Conservation (phyloP, 64 coral and sea anemone genomes). For the Anthopleura sola region DNA sequence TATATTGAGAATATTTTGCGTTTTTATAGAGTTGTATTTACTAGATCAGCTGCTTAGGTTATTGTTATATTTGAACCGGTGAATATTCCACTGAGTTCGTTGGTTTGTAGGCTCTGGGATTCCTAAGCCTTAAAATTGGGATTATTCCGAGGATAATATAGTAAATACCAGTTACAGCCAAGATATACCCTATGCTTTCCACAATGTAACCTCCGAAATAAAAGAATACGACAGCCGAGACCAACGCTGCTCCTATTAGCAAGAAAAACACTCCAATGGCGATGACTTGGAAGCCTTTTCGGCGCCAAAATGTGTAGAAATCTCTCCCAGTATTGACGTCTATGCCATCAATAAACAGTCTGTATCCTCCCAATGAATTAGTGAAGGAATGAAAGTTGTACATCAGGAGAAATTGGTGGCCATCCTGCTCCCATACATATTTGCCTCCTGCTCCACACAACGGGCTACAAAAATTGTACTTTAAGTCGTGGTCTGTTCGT, state of each 20-base stretch:
- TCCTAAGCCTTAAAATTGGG: neutral
- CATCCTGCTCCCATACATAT: slow-evolving; percentile 86
- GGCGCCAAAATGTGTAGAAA: slow-evolving; percentile 78
- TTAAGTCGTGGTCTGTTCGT: neutral
- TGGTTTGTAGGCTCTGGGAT: neutral
- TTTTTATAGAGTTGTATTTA: no score
- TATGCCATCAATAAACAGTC: slow-evolving; percentile 81
- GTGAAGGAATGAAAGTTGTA: slow-evolving; percentile 60
- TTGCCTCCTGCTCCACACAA: slow-evolving; percentile 58
- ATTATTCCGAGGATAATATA: neutral
- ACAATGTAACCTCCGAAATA: neutral
- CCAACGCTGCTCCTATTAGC: slow-evolving; percentile 27
- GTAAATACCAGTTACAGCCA: neutral
- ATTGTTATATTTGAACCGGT: neutral
- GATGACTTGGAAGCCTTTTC: slow-evolving; percentile 73
- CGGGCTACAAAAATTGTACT: slow-evolving; percentile 78
- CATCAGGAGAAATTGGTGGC: slow-evolving; percentile 67
- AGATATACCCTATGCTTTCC: neutral
- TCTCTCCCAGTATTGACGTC: slow-evolving; percentile 90
- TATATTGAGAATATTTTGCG: no score
- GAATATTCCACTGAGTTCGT: neutral
- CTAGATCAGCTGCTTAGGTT: no score
- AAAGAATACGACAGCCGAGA: neutral
- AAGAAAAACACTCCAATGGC: slow-evolving; percentile 53
- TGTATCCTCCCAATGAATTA: slow-evolving; percentile 48